Base-by-base conservation (phyloP, 2,113 vertebrate species). In the Mormyrus iriodes region DNA sequence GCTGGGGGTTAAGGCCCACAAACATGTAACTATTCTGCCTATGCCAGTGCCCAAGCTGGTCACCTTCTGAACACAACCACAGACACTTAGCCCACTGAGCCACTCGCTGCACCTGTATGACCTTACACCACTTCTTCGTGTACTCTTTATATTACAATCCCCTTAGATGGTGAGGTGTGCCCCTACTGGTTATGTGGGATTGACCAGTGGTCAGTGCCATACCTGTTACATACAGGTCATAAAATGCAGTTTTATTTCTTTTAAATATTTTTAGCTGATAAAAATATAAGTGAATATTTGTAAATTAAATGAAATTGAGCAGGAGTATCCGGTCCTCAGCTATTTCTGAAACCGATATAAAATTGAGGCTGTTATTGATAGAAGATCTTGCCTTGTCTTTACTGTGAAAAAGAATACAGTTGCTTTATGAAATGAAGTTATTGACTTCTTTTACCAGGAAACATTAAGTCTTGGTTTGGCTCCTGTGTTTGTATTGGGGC, bases 371-470 rank as follows among this genome's bases (percentile, higher is more conserved):
- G 84, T 52, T 85, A 39, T 49, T 86, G 31, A 79, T 53, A 35
- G 48, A 76, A 84, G 48, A 52, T 82, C 65, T 58, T 51, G 13
- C 1, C 65, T 53, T 51, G 84, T 76, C 46, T 42, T n/a, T 58
- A 53, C 19, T 86, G 15, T 89, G 44, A 86, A 65, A 85, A 86
- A 86, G 53, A 86, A 85, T 9, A 42, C 44, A 82, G 53, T 87
- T 73, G 65, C 48, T 49, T n/a, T 19, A 9, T 90, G 48, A 51
- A 89, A 46, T 82, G 27, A 65, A 69, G 52, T 87, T 27, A 51
- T 10, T 19, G 27, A 46, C 15, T 89, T 82, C 19, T 58, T n/a
- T 44, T 24, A 52, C 46, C 44, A 65, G 58, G 83, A 51, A 83
- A 39, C 19, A 19, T 24, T 61, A 89, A 86, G 8, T n/a, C 53